Base-by-base conservation (phyloP, 2,113 vertebrate genomes). In the Cavia aperea region DNA sequence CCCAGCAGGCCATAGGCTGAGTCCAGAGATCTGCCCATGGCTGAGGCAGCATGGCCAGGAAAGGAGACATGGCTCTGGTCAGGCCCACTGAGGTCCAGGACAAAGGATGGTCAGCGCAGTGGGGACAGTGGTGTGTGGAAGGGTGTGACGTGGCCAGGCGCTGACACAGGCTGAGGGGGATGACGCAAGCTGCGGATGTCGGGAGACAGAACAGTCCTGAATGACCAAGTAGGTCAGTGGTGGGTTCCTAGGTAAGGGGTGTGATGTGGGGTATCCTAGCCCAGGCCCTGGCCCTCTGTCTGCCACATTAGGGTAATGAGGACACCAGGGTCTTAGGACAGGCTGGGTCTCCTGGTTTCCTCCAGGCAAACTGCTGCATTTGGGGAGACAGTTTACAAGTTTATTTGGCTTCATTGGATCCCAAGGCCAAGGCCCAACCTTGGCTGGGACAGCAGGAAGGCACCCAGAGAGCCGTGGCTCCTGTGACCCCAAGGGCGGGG, bases 321-420 rank as follows among this genome's bases (percentile, higher is more conserved):
- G 85, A 58, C 29, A 56, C 54, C 39, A 58, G 49, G 77, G 13
- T 51, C 23, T 16, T 0, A 5, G 43, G 72, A 54, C 9, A 4
- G 43, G 23, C 14, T 43, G 36, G 54, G 14, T n/a, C 49, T 77
- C 49, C 31, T 2, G 1, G 39, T 62, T 81, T 84, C 56, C 24
- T 73, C 87, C 39, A 88, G 88, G 62, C 66, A 93, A 56, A 66
- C 54, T 87, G 89, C 54, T 62, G 46, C n/a, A 39, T 58, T 73
- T 81, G 90, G 90, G 94, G 77, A 86, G 79, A 94, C 72, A 95
- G 95, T 95, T 96, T 90, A 88, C 54, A 15, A 95, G 89, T 96
- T 97, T 97, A 97, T 97, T 97, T 97, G 96, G 96, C 94, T 96
- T 96, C 95, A 96, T 79, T 86, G 89, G 94, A 89, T 93, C 93